Base-by-base conservation (phyloP, 2,797 vertebrate genomes). In the Falco concolor region DNA sequence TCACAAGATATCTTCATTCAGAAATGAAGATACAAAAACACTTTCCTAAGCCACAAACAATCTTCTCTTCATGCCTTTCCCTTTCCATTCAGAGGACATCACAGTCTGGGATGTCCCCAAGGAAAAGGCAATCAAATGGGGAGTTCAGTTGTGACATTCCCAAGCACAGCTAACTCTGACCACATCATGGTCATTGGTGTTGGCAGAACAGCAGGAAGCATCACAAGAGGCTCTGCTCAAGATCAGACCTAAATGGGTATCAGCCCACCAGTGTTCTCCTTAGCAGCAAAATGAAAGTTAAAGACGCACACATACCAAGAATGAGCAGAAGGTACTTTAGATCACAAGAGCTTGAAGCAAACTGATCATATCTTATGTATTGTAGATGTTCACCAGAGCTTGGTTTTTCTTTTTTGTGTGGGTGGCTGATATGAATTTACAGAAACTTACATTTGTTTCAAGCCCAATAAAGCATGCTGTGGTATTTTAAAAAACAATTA, bases 401-500 rank as follows among this genome's bases (percentile, higher is more conserved):
- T 74, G 19, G 16, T 12, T 72, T 80, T 44, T 30, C 30, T 53
- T 24, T 36, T 84, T 77, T 28, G 8, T 13, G 40, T 56, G 60
- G 12, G 30, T 69, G 82, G 59, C 40, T 82, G 68, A 67, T 86
- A 63, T 0, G 3, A 87, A 90, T 93, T 91, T 67, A 75, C 1
- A 0, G 60, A 63, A 86, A 79, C 24, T 63, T 81, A 49, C 45
- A 40, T 57, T 87, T 90, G 60, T 82, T 93, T 89, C 86, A 60
- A 84, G 89, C 0, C 4, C 32, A 84, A 9, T 79, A 92, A 89
- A 74, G 90, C 5, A 3, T 50, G 74, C 81, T 54, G 74, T 13
- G n/a, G 42, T 69, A 65, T 95, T 95, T 81, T 38, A 61, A 84
- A 95, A 91, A 82, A 74, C 57, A 88, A 69, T 93, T 87, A 89